Percentiles rank a stretch among this genome's conserved stretches.
Evolutionary conservation across 2,888 invertebrate species (phyloP).

Genomic region (Euzophera pinguis): DNA sequence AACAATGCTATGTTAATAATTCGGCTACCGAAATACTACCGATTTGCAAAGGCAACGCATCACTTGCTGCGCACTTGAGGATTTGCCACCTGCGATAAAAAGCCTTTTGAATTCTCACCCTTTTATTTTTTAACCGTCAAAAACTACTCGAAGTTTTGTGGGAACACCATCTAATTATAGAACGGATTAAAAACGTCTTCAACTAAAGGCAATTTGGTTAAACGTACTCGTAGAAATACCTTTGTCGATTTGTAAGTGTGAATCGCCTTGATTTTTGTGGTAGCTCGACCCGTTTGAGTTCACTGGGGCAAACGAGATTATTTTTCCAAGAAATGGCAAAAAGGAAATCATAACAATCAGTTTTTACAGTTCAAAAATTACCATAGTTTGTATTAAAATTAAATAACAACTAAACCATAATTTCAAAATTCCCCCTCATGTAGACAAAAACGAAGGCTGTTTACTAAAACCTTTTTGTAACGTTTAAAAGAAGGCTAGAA

Average conservation of each 20-base stretch:
- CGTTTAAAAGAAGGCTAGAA: slow-evolving; percentile 21
- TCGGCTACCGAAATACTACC: slow-evolving; percentile 46
- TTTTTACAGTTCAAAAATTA: too few species aligned
- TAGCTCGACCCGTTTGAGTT: background rate
- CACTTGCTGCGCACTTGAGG: slow-evolving; percentile 68
- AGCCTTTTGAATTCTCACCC: slow-evolving; percentile 41
- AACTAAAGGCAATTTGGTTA: slow-evolving; percentile 42
- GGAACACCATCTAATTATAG: slow-evolving; percentile 44
- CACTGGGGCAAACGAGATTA: too few species aligned
- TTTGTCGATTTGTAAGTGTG: slow-evolving; percentile 37
- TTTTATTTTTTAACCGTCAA: slow-evolving; percentile 46
- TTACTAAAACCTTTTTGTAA: slow-evolving; percentile 7
- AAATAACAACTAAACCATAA: too few species aligned
- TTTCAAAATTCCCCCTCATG: background rate
- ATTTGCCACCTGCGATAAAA: slow-evolving; percentile 71
- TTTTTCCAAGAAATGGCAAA: background rate
- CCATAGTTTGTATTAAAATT: too few species aligned
- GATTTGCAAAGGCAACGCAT: slow-evolving; percentile 55
- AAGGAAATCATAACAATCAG: too few species aligned
- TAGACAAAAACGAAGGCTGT: slow-evolving; percentile 14
- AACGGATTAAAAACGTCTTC: slow-evolving; percentile 38
- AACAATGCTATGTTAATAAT: slow-evolving; percentile 50
- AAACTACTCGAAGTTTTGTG: slow-evolving; percentile 34
- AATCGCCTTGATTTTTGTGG: slow-evolving; percentile 19
- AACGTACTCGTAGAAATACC: slow-evolving; percentile 29